A percentile compares a stretch with the other conserved stretches of the same genome.
phyloP scores from a whole-genome alignment of 2,888 invertebrate genomes.

The Meandrusa payeni region DNA sequence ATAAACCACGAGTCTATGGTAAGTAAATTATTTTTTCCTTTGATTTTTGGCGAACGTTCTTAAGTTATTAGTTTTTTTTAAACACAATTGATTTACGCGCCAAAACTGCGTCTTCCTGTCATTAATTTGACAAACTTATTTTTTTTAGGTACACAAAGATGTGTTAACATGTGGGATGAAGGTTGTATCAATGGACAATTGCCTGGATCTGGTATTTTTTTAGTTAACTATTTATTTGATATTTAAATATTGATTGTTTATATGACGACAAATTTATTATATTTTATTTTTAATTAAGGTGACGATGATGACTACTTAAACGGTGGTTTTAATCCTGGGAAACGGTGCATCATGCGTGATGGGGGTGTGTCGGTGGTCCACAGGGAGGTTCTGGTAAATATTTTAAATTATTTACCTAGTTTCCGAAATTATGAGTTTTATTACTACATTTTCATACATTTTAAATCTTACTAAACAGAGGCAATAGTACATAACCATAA shows the following conservation, averaged over 20 bases:
- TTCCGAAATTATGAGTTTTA: too few species aligned
- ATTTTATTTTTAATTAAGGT: constrained; percentile 39
- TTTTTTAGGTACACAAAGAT: constrained; percentile 32
- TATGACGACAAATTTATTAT: too few species aligned
- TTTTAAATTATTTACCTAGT: too few species aligned
- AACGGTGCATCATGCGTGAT: constrained; percentile 75
- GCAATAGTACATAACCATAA: too few species aligned
- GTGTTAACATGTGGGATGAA: constrained; percentile 58
- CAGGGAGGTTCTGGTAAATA: constrained; percentile 53
- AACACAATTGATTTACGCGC: too few species aligned
- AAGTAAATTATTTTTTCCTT: not conserved
- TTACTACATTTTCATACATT: too few species aligned
- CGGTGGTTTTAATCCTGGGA: constrained; percentile 65
- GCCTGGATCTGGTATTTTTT: constrained; percentile 42
- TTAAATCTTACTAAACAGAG: too few species aligned
- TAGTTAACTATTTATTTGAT: too few species aligned
- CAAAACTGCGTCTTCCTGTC: too few species aligned
- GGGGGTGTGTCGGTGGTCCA: constrained; percentile 76
- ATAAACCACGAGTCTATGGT: constrained; percentile 6
- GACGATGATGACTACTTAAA: constrained; percentile 56
- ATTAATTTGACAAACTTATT: not conserved
- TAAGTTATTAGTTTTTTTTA: too few species aligned
- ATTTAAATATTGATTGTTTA: too few species aligned
- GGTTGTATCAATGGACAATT: constrained; percentile 55
- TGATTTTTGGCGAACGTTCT: too few species aligned